Conservation (phyloP, 2,888 invertebrate species). For the Heliconius charithonia region DNA sequence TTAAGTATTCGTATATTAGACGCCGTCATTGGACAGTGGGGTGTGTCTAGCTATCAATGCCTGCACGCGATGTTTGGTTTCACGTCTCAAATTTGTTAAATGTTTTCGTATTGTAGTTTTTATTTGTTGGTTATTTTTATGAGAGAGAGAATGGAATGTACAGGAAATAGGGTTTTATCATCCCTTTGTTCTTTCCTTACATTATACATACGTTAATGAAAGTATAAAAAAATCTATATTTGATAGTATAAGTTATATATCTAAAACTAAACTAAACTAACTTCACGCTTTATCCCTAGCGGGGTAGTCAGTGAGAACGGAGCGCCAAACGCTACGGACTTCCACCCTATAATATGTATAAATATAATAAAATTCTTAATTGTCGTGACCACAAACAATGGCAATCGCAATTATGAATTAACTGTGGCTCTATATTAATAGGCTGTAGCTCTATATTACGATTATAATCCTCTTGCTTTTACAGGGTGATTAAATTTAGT, state of each 20-base stretch:
- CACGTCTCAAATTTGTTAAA: not conserved
- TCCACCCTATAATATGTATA: conserved; percentile 11
- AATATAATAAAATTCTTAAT: conserved; percentile 25
- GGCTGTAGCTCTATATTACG: not conserved
- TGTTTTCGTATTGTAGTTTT: not conserved
- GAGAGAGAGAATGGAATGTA: not conserved
- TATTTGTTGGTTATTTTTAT: not conserved
- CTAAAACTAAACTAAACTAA: no score
- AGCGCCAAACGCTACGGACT: no score
- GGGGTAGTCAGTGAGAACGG: no score
- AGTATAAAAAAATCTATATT: not conserved
- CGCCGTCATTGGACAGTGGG: not conserved
- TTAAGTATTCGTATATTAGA: conserved; percentile 36
- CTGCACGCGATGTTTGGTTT: conserved; percentile 14
- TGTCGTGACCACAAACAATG: conserved; percentile 21
- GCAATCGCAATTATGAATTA: conserved; percentile 19
- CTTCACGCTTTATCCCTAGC: no score
- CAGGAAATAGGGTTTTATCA: not conserved
- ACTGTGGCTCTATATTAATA: no score
- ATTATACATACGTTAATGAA: not conserved
- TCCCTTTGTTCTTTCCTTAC: not conserved
- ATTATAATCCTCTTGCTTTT: conserved; percentile 6
- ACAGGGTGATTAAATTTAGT: not conserved
- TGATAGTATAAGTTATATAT: no score
- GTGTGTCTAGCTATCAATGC: conserved; percentile 7